phyloP scores from a whole-genome alignment of 1,140 invertebrate genomes.

The Aleiodes sp. region DNA sequence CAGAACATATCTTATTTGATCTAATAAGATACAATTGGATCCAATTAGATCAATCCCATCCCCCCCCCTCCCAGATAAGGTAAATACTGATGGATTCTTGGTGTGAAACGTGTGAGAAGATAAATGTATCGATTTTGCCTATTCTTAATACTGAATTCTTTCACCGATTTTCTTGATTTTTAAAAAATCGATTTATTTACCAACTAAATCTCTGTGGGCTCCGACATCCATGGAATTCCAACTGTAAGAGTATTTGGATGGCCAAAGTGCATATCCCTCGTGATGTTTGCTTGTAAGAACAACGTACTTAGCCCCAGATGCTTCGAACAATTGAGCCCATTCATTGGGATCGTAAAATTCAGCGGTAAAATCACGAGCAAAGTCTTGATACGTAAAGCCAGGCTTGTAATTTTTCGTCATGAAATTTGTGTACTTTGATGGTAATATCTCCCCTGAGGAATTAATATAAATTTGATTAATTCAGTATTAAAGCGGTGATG shows the following conservation, averaged over 20 bases:
- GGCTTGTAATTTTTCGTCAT: slow-evolving; percentile 83
- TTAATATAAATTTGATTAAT: neutral
- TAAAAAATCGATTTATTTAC: slow-evolving; percentile 49
- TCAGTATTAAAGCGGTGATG: neutral
- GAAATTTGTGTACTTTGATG: slow-evolving; percentile 65
- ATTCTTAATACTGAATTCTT: too few relatives aligned
- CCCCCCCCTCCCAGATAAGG: too few relatives aligned
- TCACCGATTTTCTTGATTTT: too few relatives aligned
- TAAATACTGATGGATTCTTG: too few relatives aligned
- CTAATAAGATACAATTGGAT: too few relatives aligned
- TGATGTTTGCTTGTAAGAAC: slow-evolving; percentile 95
- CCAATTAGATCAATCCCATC: too few relatives aligned
- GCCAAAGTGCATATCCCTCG: slow-evolving; percentile 91
- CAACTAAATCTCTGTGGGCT: slow-evolving; percentile 83
- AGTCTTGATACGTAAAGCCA: slow-evolving; percentile 86
- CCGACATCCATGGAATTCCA: slow-evolving; percentile 92
- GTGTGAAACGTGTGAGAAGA: too few relatives aligned
- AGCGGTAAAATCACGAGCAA: slow-evolving; percentile 81
- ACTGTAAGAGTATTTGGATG: slow-evolving; percentile 84
- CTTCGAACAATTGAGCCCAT: slow-evolving; percentile 80
- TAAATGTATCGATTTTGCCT: too few relatives aligned
- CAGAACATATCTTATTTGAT: too few relatives aligned
- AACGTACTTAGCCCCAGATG: slow-evolving; percentile 86
- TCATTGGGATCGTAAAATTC: slow-evolving; percentile 82
- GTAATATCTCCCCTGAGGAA: slow-evolving; percentile 60